Evolutionary conservation across 2,113 vertebrate genomes (phyloP).

Genomic region (Todiramphus saurophagus): DNA sequence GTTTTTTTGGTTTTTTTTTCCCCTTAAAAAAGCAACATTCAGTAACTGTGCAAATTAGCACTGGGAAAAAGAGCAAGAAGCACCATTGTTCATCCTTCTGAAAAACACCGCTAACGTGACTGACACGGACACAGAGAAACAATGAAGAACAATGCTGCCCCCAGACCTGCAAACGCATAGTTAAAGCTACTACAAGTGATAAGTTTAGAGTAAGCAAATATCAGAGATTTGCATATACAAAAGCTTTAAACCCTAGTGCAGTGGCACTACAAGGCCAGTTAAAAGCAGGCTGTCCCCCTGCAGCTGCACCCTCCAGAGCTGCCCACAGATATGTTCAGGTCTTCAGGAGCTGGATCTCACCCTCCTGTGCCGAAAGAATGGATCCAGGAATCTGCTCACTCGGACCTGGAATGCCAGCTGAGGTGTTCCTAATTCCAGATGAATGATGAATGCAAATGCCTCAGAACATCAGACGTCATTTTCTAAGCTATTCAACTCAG

Average conservation of each 20-base stretch:
- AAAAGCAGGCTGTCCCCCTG: not conserved
- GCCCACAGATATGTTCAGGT: rapidly evolving
- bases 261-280: not conserved
- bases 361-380: rapidly evolving
- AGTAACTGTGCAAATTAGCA: not conserved
- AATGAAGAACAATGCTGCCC: rapidly evolving
- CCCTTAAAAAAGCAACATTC: not conserved
- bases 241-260: not conserved
- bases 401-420: not conserved
- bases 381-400: not conserved
- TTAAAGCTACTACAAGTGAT: not conserved
- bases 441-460: not conserved
- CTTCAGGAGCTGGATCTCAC: not conserved
- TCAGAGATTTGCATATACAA: not conserved
- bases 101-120: not conserved
- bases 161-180: not conserved
- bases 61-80: not conserved
- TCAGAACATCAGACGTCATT: not conserved
- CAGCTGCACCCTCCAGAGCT: not conserved
- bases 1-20: not conserved
- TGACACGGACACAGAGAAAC: not conserved
- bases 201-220: not conserved
- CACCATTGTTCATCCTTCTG: not conserved
- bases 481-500: not conserved
- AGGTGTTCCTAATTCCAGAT: not conserved